Evolutionary conservation across 2,888 invertebrate species (phyloP).

Genomic region (Noctua fimbriata): DNA sequence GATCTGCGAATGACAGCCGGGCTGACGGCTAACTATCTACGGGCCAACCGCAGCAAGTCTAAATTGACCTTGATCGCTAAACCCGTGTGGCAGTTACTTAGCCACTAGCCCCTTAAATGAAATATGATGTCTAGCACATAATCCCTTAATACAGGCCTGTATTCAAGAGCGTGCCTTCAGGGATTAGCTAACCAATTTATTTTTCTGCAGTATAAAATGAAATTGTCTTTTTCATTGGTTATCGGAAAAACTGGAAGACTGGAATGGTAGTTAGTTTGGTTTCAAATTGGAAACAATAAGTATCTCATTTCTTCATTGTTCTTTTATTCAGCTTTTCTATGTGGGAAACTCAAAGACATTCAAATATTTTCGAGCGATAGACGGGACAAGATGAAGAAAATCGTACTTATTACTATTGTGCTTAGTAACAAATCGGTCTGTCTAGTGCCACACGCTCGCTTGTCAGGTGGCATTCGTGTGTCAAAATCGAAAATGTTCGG

Average conservation of each 20-base stretch:
- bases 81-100: background rate
- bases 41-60: background rate
- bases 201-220: slow-evolving; percentile 31
- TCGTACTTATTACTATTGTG: too few relatives aligned
- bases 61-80: slow-evolving; percentile 9
- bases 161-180: slow-evolving; percentile 23
- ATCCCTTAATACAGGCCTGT: slow-evolving; percentile 36
- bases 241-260: background rate
- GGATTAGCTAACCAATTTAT: slow-evolving; percentile 46
- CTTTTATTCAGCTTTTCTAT: background rate
- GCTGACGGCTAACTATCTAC: background rate
- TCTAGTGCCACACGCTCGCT: too few relatives aligned
- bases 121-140: slow-evolving; percentile 34
- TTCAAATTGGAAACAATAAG: background rate
- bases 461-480: too few relatives aligned
- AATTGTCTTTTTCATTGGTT: slow-evolving; percentile 2
- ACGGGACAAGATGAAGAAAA: too few relatives aligned
- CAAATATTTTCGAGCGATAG: too few relatives aligned
- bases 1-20: background rate
- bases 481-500: too few relatives aligned
- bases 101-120: slow-evolving; percentile 25
- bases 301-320: background rate
- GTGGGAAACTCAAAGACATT: background rate
- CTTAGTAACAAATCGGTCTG: too few relatives aligned
- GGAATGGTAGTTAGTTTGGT: background rate